Conservation (phyloP, 2,113 vertebrate species). For the Dipodomys ordii region DNA sequence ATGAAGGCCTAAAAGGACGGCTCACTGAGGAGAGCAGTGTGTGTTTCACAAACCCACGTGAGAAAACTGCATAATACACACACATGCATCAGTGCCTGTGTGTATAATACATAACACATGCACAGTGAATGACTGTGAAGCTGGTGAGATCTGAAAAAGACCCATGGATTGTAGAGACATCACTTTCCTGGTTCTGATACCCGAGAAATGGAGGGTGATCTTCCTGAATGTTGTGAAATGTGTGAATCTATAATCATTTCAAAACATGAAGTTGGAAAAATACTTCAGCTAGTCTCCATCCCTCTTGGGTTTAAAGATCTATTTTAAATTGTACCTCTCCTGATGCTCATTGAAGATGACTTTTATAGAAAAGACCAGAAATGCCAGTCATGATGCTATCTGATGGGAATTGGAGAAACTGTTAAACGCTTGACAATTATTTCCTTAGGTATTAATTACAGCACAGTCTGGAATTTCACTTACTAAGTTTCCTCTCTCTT, state of each 20-base stretch:
- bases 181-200: conserved; percentile 1
- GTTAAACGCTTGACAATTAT: not conserved
- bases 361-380: conserved; percentile 37
- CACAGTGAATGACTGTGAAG: not conserved
- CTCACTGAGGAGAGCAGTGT: not conserved
- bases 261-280: conserved; percentile 27
- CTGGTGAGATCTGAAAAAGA: not conserved
- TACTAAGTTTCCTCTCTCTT: not conserved
- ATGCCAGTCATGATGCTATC: not conserved
- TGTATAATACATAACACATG: not conserved
- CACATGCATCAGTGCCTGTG: not conserved
- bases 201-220: not conserved
- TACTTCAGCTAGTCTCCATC: not conserved
- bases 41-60: conserved; percentile 16
- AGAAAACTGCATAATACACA: not conserved
- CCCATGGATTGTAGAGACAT: not conserved
- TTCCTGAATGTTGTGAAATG: conserved; percentile 3
- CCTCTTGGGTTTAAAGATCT: not conserved
- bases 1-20: not conserved
- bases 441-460: conserved; percentile 37
- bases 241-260: conserved; percentile 39
- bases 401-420: not conserved
- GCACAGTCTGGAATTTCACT: conserved; percentile 33
- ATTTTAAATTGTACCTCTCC: not conserved
- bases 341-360: not conserved